Conservation (phyloP, 2,888 invertebrate genomes). For the Drosophila colorata region DNA sequence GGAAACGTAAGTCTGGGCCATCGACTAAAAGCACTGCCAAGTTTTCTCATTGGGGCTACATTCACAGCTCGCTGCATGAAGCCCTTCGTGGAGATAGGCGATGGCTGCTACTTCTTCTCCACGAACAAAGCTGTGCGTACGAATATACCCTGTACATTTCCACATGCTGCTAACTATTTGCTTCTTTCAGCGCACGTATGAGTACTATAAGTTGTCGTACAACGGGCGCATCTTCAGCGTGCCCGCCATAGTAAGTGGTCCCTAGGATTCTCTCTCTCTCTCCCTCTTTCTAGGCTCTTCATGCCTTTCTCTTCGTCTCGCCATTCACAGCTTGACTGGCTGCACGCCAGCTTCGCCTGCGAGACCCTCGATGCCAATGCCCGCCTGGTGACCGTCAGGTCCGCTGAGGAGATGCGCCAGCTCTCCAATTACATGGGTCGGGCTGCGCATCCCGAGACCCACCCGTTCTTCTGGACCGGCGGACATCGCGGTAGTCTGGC, state of each 20-base stretch:
- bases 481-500: slow-evolving; percentile 62
- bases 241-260: slow-evolving; percentile 53
- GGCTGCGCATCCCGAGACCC: slow-evolving; percentile 45
- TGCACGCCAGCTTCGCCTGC: slow-evolving; percentile 62
- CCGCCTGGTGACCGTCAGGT: slow-evolving; percentile 45
- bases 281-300: background rate
- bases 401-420: slow-evolving; percentile 42
- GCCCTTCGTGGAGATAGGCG: slow-evolving; percentile 61
- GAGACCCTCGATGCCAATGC: slow-evolving; percentile 52
- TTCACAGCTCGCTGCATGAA: slow-evolving; percentile 48
- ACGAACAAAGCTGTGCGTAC: slow-evolving; percentile 58
- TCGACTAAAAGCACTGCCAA: background rate
- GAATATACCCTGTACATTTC: background rate
- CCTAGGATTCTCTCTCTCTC: background rate
- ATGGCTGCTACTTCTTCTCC: slow-evolving; percentile 65
- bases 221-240: slow-evolving; percentile 56
- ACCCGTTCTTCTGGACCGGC: slow-evolving; percentile 59
- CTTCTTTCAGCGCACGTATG: slow-evolving; percentile 51
- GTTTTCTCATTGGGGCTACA: background rate
- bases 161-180: background rate
- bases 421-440: slow-evolving; percentile 42
- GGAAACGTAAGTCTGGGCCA: slow-evolving; percentile 36
- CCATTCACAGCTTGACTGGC: slow-evolving; percentile 54
- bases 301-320: too few species aligned
- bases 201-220: slow-evolving; percentile 63